phyloP scores from a whole-genome alignment of 2,113 vertebrate species.

The Gallinago jamesoni region DNA sequence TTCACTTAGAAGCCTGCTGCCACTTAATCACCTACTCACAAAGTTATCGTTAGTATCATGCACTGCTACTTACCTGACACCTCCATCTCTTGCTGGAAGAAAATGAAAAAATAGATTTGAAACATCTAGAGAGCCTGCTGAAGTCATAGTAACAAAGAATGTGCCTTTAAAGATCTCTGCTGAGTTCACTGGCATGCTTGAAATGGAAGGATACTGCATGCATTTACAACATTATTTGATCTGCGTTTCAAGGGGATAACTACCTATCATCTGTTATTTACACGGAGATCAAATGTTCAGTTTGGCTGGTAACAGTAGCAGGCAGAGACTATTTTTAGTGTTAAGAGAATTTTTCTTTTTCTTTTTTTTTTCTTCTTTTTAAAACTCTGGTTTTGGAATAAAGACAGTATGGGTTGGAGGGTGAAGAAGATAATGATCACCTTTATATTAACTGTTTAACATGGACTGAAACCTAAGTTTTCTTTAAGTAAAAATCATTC shows the following conservation, averaged over 20 bases:
- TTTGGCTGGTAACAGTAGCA: background rate
- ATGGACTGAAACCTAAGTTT: background rate
- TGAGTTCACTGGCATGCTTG: background rate
- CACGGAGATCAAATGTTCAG: background rate
- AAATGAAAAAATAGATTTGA: background rate
- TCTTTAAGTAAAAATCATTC: background rate
- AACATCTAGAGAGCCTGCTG: background rate
- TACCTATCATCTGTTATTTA: background rate
- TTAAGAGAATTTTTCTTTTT: background rate
- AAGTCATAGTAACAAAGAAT: background rate
- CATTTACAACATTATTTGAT: background rate
- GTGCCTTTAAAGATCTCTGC: background rate
- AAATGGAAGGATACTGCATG: background rate
- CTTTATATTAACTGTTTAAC: background rate
- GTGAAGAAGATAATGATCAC: background rate
- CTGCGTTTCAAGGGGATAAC: background rate
- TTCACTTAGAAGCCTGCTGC: background rate
- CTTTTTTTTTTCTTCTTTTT: background rate
- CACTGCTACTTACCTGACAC: background rate
- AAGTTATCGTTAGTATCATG: background rate
- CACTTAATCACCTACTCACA: background rate
- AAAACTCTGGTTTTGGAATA: background rate
- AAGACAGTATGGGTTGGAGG: background rate
- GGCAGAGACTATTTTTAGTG: background rate
- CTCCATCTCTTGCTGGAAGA: background rate